Evolutionary conservation across 1,140 invertebrate genomes (phyloP).

Genomic region (Aradophagus sp.): DNA sequence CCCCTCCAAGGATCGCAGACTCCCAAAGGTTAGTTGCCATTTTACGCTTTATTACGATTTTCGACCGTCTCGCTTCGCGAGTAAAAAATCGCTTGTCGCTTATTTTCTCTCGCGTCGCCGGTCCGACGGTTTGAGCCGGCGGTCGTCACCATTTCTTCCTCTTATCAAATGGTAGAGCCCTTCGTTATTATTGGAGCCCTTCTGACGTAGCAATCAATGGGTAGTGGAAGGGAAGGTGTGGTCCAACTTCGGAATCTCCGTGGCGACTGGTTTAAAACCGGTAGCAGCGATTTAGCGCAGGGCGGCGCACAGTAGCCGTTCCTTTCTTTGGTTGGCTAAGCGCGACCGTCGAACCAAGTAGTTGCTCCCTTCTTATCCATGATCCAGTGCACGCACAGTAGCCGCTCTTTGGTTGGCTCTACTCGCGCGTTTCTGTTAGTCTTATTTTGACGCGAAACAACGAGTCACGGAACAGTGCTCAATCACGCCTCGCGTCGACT

Average conservation of each 20-base stretch:
- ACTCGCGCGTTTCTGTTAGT: slow-evolving; percentile 56
- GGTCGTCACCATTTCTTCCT: slow-evolving; percentile 51
- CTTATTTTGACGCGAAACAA: slow-evolving; percentile 53
- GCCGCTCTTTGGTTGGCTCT: slow-evolving; percentile 65
- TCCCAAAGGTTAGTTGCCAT: no score
- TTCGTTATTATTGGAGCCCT: slow-evolving; percentile 59
- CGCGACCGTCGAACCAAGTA: slow-evolving; percentile 62
- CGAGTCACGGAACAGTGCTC: slow-evolving; percentile 38
- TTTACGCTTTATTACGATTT: no score
- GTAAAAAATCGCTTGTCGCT: no score
- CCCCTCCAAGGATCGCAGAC: no score
- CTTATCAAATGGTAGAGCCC: slow-evolving; percentile 59
- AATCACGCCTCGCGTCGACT: no score
- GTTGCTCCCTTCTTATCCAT: slow-evolving; percentile 68
- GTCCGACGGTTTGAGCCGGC: slow-evolving; percentile 32
- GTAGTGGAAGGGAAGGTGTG: slow-evolving; percentile 65
- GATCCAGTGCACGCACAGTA: slow-evolving; percentile 69
- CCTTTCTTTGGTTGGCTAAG: slow-evolving; percentile 68
- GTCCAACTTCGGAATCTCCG: slow-evolving; percentile 58
- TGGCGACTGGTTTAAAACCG: slow-evolving; percentile 70
- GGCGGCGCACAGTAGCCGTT: slow-evolving; percentile 72
- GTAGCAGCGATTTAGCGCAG: slow-evolving; percentile 69
- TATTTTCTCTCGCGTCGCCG: no score
- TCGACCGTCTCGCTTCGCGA: no score
- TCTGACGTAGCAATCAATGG: slow-evolving; percentile 59